Evolutionary conservation across 2,888 invertebrate genomes (phyloP).

Genomic region (Cordilura impudica): DNA sequence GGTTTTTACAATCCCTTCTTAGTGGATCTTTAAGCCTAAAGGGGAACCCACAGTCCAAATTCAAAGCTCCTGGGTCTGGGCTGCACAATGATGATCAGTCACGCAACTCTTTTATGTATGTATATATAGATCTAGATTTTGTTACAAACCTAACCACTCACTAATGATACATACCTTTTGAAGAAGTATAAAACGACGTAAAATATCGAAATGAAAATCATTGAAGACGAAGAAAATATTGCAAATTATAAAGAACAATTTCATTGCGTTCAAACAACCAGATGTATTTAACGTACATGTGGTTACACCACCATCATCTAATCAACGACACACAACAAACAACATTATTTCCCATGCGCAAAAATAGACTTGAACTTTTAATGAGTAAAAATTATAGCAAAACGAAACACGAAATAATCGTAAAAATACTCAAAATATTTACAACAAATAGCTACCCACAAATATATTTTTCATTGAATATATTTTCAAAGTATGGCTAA

Average conservation of each 20-base stretch:
- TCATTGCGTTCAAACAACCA: constrained; percentile 16
- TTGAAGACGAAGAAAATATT: constrained; percentile 8
- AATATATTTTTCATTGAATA: neutral
- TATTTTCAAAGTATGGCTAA: too few relatives aligned
- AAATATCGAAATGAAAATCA: constrained; percentile 32
- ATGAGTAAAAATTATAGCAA: constrained; percentile 41
- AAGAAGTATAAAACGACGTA: too few relatives aligned
- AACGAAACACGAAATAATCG: constrained; percentile 27
- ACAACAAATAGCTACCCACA: neutral
- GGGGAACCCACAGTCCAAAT: too few relatives aligned
- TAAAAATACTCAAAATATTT: constrained; percentile 8
- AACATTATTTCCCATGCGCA: constrained; percentile 46
- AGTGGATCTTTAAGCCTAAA: too few relatives aligned
- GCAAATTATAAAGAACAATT: constrained; percentile 33
- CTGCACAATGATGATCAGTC: too few relatives aligned
- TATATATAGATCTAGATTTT: too few relatives aligned
- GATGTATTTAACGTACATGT: constrained; percentile 13
- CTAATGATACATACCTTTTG: too few relatives aligned
- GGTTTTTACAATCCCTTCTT: too few relatives aligned
- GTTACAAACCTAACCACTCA: too few relatives aligned
- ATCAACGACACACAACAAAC: constrained; percentile 40
- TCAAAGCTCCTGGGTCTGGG: too few relatives aligned
- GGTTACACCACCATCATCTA: constrained; percentile 20
- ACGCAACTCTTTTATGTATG: too few relatives aligned
- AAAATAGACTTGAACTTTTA: constrained; percentile 57